Percentiles rank a stretch among this genome's conserved stretches.
These are phyloP conservation scores for Mimas tiliae DNA, from an alignment of 2,888 invertebrate species.

Conservation along the genomic window DNA sequence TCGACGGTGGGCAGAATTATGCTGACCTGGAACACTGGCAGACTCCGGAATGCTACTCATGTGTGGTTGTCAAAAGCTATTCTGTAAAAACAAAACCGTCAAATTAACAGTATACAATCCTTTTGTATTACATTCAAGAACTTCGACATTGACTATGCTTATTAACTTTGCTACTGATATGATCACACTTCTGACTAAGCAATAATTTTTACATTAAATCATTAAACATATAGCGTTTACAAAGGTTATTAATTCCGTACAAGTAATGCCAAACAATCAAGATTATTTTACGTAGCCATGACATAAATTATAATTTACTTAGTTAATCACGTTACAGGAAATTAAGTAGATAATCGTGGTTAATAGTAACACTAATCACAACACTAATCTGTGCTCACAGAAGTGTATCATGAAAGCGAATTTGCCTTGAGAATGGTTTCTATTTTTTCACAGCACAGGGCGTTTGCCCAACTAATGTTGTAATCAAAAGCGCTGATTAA, in stretches of 20 bases:
- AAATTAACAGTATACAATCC: background rate
- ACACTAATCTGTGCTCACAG: conserved; percentile 61
- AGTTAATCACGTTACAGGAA: conserved; percentile 56
- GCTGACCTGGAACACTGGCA: too few relatives aligned
- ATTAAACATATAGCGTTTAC: background rate
- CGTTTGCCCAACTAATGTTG: conserved; percentile 62
- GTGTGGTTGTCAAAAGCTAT: too few relatives aligned
- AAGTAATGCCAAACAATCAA: conserved; percentile 39
- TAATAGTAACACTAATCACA: conserved; percentile 66
- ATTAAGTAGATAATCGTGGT: conserved; percentile 62
- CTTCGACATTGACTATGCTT: background rate
- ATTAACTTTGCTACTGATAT: background rate
- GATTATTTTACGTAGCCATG: conserved; percentile 34
- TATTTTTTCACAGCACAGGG: conserved; percentile 65
- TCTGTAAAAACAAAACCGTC: too few relatives aligned
- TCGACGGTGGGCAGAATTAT: too few relatives aligned
- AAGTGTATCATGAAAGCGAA: conserved; percentile 61
- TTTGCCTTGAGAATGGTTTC: conserved; percentile 73
- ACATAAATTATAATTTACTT: conserved; percentile 35
- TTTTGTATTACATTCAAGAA: background rate
- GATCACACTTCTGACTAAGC: background rate
- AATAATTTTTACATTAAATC: background rate
- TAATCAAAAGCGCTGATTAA: conserved; percentile 37
- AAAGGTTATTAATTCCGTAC: background rate
- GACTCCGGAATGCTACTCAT: too few relatives aligned